These are phyloP conservation scores for Melangyna quadrimaculata DNA, from an alignment of 2,888 invertebrate genomes.

Conservation along the genomic window DNA sequence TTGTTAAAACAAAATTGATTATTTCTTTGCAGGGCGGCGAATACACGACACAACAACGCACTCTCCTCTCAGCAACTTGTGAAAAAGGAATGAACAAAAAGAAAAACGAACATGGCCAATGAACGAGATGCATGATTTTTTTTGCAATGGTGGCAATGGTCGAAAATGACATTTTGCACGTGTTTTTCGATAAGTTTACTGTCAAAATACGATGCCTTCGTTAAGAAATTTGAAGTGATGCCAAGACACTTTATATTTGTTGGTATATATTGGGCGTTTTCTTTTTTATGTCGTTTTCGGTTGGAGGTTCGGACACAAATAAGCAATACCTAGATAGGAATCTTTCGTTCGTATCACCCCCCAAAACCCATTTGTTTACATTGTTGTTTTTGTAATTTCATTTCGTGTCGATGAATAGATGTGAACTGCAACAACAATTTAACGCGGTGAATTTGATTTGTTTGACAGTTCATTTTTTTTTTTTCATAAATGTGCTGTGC, in stretches of 20 bases:
- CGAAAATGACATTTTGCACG: background rate
- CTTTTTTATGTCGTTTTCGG: too few relatives aligned
- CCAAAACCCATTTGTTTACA: too few relatives aligned
- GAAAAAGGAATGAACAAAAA: constrained; percentile 38
- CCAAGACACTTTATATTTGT: background rate
- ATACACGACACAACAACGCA: constrained; percentile 16
- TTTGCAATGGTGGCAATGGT: background rate
- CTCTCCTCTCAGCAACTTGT: constrained; percentile 48
- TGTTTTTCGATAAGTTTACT: constrained; percentile 48
- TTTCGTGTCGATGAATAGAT: too few relatives aligned
- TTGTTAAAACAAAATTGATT: constrained; percentile 16
- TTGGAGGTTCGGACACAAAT: too few relatives aligned
- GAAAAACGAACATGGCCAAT: constrained; percentile 2
- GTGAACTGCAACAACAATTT: too few relatives aligned
- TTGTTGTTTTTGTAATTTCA: too few relatives aligned
- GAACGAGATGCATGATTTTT: constrained; percentile 1
- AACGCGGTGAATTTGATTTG: too few relatives aligned
- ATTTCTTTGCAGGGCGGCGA: constrained; percentile 31
- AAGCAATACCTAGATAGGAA: too few relatives aligned
- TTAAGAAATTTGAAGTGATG: constrained; percentile 7
- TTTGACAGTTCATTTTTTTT: too few relatives aligned
- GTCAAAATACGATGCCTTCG: background rate
- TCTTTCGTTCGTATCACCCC: too few relatives aligned
- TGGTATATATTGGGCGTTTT: background rate
- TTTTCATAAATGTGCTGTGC: too few relatives aligned